Conservation (phyloP, 2,797 vertebrate genomes). For the Tenualosa ilisha region DNA sequence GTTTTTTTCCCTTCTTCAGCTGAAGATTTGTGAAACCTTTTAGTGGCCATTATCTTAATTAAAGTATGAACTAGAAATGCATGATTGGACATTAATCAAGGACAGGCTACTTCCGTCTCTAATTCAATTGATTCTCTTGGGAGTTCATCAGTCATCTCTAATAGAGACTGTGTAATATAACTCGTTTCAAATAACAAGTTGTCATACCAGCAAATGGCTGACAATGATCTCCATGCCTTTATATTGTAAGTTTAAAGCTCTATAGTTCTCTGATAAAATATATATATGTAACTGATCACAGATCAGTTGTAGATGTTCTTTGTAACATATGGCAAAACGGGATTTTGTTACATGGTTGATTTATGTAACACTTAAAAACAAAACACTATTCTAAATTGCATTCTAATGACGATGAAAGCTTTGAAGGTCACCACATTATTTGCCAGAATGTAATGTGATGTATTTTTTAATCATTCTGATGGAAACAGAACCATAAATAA, state of each 20-base stretch:
- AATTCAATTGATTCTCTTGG: conserved; percentile 23
- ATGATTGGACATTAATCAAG: conserved; percentile 17
- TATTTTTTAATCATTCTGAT: neutral
- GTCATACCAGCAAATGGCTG: conserved; percentile 1
- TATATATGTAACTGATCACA: neutral
- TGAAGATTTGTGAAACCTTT: conserved; percentile 31
- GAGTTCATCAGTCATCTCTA: conserved; percentile 5
- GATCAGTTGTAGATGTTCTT: neutral
- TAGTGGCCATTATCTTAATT: conserved; percentile 31
- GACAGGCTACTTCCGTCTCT: neutral
- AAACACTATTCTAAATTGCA: no score
- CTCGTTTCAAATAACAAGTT: neutral
- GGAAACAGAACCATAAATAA: neutral
- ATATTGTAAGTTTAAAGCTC: neutral
- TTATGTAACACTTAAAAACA: no score
- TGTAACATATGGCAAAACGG: neutral
- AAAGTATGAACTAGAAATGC: neutral
- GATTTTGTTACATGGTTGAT: no score
- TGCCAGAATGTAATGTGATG: neutral
- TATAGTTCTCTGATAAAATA: neutral
- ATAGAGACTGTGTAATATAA: neutral
- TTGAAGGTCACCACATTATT: neutral
- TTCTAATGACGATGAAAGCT: no score
- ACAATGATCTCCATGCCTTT: neutral
- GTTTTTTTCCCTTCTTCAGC: neutral